phyloP scores from a whole-genome alignment of 2,113 vertebrate species.

The Corythaeola cristata region DNA sequence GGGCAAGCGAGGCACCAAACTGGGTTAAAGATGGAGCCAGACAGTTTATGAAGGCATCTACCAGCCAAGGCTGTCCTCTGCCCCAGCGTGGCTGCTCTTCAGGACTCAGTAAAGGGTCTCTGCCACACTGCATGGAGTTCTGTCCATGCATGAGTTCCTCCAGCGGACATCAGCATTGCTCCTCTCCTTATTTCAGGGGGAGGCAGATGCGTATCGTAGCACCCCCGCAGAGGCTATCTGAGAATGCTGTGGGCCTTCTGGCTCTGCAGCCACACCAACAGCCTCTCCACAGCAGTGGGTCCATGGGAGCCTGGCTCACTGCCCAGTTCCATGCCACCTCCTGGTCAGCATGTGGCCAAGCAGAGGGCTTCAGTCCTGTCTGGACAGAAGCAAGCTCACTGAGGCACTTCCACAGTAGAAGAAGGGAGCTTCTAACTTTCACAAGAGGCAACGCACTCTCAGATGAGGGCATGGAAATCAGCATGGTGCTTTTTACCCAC shows the following conservation, averaged over 20 bases:
- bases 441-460: neutral
- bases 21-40: neutral
- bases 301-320: no score
- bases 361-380: neutral
- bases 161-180: neutral
- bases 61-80: neutral
- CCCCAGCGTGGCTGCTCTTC: accelerated
- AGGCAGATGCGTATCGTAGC: accelerated
- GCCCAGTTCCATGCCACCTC: neutral
- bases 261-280: neutral
- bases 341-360: neutral
- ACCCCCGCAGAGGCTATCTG: neutral
- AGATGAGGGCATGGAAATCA: neutral
- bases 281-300: neutral
- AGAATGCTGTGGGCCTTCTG: neutral
- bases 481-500: neutral
- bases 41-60: neutral
- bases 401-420: neutral
- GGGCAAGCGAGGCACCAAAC: neutral
- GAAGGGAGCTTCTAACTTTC: neutral
- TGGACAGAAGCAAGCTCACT: neutral
- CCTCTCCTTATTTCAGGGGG: neutral
- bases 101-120: neutral
- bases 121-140: neutral
- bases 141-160: neutral